phyloP scores from a whole-genome alignment of 2,113 vertebrate genomes.

The Eublepharis macularius region DNA sequence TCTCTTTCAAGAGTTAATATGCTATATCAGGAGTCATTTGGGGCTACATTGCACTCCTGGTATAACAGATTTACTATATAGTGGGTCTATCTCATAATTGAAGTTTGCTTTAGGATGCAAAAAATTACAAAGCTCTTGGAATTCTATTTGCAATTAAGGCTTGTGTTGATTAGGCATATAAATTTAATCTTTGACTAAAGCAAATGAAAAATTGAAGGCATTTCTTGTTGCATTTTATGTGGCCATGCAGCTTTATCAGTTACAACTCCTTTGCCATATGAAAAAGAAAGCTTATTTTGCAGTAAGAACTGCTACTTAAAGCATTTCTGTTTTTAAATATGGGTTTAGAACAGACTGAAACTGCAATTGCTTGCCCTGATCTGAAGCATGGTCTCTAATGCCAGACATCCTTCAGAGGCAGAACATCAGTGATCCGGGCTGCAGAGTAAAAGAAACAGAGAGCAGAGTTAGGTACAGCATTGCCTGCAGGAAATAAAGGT shows the following conservation, averaged over 20 bases:
- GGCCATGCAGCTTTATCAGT: slow-evolving; percentile 7
- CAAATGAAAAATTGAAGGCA: slow-evolving; percentile 36
- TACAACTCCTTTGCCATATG: not conserved
- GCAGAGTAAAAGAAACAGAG: not conserved
- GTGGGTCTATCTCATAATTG: slow-evolving; percentile 41
- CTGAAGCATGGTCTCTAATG: not conserved
- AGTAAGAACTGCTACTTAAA: not conserved
- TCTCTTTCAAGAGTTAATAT: slow-evolving; percentile 28
- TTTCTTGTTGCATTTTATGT: slow-evolving; percentile 28
- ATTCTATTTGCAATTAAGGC: slow-evolving; percentile 37
- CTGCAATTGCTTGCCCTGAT: not conserved
- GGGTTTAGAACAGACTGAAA: not conserved
- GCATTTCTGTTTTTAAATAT: not conserved
- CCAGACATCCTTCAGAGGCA: not conserved
- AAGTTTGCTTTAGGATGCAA: slow-evolving; percentile 48
- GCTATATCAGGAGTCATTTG: slow-evolving; percentile 50
- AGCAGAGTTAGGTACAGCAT: not conserved
- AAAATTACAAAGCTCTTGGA: slow-evolving; percentile 29
- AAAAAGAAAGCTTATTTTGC: not conserved
- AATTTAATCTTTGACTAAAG: not conserved
- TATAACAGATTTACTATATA: slow-evolving; percentile 14
- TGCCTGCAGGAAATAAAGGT: not conserved
- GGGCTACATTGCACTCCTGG: not conserved
- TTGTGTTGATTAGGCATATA: slow-evolving; percentile 39
- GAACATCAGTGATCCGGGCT: no score